A percentile compares a stretch with the other conserved stretches of the same genome.
phyloP scores from a whole-genome alignment of 2,797 vertebrate species.

The Cephalopachus bancanus region DNA sequence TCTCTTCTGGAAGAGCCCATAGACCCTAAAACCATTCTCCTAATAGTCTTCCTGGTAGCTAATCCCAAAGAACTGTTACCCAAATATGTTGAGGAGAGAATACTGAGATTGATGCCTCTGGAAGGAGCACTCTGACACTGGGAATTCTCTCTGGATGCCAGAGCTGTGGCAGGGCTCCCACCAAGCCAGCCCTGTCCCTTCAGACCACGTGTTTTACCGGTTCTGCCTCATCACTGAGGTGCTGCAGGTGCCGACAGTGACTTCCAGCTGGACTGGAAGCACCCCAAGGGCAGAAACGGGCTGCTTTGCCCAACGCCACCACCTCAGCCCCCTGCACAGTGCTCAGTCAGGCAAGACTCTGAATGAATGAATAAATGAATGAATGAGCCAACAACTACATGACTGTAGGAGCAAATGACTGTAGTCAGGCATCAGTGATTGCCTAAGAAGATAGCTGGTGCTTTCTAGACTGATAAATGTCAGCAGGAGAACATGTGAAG shows the following conservation, averaged over 20 bases:
- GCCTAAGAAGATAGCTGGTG: neutral
- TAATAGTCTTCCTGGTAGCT: neutral
- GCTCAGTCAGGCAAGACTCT: neutral
- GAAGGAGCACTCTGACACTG: neutral
- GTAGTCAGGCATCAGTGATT: neutral
- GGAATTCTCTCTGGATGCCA: neutral
- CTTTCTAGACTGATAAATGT: neutral
- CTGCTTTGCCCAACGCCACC: neutral
- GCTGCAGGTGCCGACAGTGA: neutral
- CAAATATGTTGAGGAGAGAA: neutral
- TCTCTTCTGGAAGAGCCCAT: neutral
- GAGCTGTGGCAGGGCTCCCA: neutral
- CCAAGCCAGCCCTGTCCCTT: neutral
- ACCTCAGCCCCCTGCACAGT: neutral
- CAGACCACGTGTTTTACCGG: fast-evolving
- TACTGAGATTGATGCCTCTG: neutral
- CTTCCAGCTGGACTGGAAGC: neutral
- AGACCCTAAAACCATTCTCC: constrained; percentile 24
- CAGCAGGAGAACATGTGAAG: neutral
- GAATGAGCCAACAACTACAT: neutral
- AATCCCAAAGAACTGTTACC: neutral
- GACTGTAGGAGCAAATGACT: neutral
- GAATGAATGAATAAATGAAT: too few relatives aligned
- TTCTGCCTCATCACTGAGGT: fast-evolving
- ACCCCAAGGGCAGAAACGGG: neutral